Base-by-base conservation (phyloP, 1,140 invertebrate species). In the Lamellibrachia luymesi region DNA sequence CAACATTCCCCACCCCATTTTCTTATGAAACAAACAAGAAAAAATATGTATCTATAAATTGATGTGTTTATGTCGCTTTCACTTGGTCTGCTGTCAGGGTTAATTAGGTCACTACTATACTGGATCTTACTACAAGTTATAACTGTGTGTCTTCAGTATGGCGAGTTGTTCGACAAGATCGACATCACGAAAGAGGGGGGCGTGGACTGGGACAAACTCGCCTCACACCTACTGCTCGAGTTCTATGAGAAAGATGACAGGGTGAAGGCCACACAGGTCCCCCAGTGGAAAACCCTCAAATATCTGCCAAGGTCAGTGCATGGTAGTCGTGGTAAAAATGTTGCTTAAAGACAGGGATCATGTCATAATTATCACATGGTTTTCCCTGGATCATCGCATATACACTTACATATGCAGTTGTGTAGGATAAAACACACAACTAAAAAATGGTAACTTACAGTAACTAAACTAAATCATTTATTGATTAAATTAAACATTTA, bases 191-290 rank as follows among this genome's bases (percentile, higher is more conserved):
- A 95, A 92, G 95, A 96, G 51, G 96, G 96, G 2, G 95, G 92
- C n/a, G 96, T 96, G 0, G 95, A 96, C 94, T 96, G 96, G 96
- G 96, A 96, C 93, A 95, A 96, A 93, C 95, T 96, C 92, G 96
- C 96, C 0, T 95, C 95, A 4, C 95, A 96, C 93, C 96, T 96
- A 95, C 93, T 96, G 94, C 94, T 96, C 7, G 96, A 96, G 94
- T 96, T 96, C 93, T 96, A 96, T 92, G 96, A 96, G 94, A 94
- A 94, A 93, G 96, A 96, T 92, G 96, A 96, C 93, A 94, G 95
- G 25, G 95, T 96, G 27, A 96, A 96, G 92, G 95, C 96, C 7
- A 96, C 96, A 90, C 96, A 96, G 92, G 95, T 96, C 2, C 96
- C 96, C 1, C 95, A 96, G 93, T 96, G 96, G 96, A 96, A 95